These are phyloP conservation scores for Pseudopleuronectes americanus DNA, from an alignment of 2,797 vertebrate species.

Conservation along the genomic window DNA sequence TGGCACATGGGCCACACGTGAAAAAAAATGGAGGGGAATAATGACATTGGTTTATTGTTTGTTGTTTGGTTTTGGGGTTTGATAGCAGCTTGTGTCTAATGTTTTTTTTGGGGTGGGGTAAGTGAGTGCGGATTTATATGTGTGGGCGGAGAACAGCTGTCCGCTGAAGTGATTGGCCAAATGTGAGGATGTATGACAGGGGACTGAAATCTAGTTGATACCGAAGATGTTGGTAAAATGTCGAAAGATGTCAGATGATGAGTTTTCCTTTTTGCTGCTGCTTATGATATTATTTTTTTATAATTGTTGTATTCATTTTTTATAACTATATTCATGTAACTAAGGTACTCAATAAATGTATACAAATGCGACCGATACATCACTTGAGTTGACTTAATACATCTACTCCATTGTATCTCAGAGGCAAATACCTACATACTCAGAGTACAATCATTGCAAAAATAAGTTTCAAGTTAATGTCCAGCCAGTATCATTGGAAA, in stretches of 20 bases:
- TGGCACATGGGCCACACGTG: not conserved
- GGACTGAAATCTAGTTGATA: not conserved
- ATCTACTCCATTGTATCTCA: no score
- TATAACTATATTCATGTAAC: no score
- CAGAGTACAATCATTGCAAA: no score
- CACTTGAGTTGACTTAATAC: no score
- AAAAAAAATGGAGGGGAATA: conserved; percentile 1
- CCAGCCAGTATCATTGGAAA: no score
- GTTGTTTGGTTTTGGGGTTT: conserved; percentile 20
- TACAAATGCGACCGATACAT: no score
- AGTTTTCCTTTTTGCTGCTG: not conserved
- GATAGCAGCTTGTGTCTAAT: conserved; percentile 19
- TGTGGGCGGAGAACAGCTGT: conserved; percentile 5
- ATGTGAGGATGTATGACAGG: not conserved
- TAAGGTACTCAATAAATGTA: no score
- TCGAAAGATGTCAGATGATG: not conserved
- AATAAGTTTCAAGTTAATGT: no score
- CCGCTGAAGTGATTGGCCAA: not conserved
- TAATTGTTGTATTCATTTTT: no score
- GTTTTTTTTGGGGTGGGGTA: conserved; percentile 15
- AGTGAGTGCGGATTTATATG: not conserved
- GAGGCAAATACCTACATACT: no score
- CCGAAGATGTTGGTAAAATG: not conserved
- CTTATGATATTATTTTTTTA: not conserved
- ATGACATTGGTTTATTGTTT: conserved; percentile 43